phyloP scores from a whole-genome alignment of 2,797 vertebrate species.

The Enteromius trimaculatus region DNA sequence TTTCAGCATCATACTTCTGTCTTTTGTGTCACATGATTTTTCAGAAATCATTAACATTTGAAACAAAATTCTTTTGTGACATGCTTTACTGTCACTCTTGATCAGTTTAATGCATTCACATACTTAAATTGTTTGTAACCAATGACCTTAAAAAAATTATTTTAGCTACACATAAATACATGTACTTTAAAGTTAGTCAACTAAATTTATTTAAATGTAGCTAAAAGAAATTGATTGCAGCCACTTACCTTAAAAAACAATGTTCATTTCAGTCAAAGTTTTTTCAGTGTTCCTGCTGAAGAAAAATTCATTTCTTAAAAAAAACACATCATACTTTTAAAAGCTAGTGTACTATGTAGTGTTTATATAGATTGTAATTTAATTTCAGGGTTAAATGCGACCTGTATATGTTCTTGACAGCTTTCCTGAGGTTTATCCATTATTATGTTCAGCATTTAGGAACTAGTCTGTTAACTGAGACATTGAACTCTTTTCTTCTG shows the following conservation, averaged over 20 bases:
- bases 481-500: neutral
- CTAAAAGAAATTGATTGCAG: too few relatives aligned
- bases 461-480: neutral
- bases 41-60: neutral
- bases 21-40: neutral
- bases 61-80: neutral
- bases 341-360: too few relatives aligned
- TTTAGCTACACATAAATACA: too few relatives aligned
- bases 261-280: too few relatives aligned
- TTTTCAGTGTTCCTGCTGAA: too few relatives aligned
- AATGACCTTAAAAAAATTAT: too few relatives aligned
- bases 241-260: too few relatives aligned
- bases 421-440: neutral
- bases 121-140: too few relatives aligned
- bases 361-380: neutral
- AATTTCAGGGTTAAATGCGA: constrained; percentile 5
- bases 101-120: neutral
- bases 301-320: too few relatives aligned
- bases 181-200: too few relatives aligned
- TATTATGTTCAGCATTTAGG: constrained; percentile 3
- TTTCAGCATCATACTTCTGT: neutral
- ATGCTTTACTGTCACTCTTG: neutral
- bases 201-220: too few relatives aligned
- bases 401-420: neutral
- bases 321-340: too few relatives aligned